Base-by-base conservation (phyloP, 2,797 vertebrate genomes). In the Bovichtus diacanthus region DNA sequence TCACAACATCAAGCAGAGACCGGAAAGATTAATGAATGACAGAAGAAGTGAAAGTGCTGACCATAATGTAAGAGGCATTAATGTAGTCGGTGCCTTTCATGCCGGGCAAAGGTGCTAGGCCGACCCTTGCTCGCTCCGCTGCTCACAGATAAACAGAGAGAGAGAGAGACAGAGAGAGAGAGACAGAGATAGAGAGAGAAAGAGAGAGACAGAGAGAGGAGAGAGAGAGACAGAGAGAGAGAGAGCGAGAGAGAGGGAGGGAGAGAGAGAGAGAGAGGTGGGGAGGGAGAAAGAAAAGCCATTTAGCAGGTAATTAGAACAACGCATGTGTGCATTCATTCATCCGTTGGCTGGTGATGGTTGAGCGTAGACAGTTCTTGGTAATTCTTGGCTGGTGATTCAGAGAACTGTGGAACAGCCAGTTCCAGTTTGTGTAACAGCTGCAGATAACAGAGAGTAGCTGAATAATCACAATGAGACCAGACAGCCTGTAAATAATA, bases 31-130 rank as follows among this genome's bases (percentile, higher is more conserved):
- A 73, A 68, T 78, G 68, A 81, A 31, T 82, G 55, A 76, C 50
- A 63, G 63, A 75, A 56, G 49, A 81, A 39, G 59, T 29, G 60
- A 43, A 54, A 36, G 73, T 62, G 80, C 94, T 93, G 90, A 99
- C 97, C 97, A 98, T 99, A 93, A 99, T 97, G 82, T 98, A 98
- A 87, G 97, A 98, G 74, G 97, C 97, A 81, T 99, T 98, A 89
- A 98, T 99, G 93, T 98, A 98, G 93, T 99, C 97, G 21, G 96
- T 98, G 92, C 97, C 97, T 93, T 97, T 97, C 94, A 96, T 96
- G 85, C 97, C 96, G 74, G 97, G 96, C 87, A 98, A 87, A 0
- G 97, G 97, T 56, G 96, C 96, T n/a, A 98, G 95, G 50, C 96
- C 95, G 59, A 98, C 97, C 87, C 97, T 95, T 27, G 97, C 97